A percentile compares a stretch with the other conserved stretches of the same genome.
phyloP scores from a whole-genome alignment of 2,113 vertebrate genomes.

The Catharus minimus region DNA sequence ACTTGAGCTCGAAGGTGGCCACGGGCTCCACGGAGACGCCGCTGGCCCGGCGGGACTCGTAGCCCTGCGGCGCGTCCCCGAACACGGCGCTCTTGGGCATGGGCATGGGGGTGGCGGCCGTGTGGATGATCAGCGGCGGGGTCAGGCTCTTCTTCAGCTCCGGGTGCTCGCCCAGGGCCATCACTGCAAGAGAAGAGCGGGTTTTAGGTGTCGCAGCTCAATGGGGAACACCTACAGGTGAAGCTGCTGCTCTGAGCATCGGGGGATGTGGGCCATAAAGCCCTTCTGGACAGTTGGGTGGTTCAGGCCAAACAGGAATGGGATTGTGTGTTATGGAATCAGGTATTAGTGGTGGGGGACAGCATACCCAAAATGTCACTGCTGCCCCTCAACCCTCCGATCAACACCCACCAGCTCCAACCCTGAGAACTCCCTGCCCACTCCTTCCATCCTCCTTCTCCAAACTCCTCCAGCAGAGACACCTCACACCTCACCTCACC shows the following conservation, averaged over 20 bases:
- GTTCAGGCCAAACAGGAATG: background rate
- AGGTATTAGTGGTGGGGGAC: fast-evolving
- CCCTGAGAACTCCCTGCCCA: fast-evolving
- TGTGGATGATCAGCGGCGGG: constrained; percentile 95
- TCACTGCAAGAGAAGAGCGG: constrained; percentile 68
- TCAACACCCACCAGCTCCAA: background rate
- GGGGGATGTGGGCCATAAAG: background rate
- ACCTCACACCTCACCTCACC: background rate
- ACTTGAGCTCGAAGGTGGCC: constrained; percentile 81
- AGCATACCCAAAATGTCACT: background rate
- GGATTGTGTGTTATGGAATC: background rate
- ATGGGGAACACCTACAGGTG: background rate
- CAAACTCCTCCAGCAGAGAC: background rate
- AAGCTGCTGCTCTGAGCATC: background rate
- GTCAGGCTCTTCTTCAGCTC: constrained; percentile 90
- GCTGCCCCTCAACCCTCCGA: background rate
- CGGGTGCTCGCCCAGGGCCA: constrained; percentile 86
- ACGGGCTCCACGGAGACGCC: constrained; percentile 81
- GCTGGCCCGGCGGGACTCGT: constrained; percentile 82
- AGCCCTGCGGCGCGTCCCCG: constrained; percentile 69
- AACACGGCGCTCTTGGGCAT: constrained; percentile 86
- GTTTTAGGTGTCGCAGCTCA: background rate
- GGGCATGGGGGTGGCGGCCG: constrained; percentile 94
- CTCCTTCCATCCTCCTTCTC: background rate
- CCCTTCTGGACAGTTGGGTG: background rate